These are phyloP conservation scores for Aulostomus chinensis DNA, from an alignment of 2,797 vertebrate genomes.

Conservation along the genomic window DNA sequence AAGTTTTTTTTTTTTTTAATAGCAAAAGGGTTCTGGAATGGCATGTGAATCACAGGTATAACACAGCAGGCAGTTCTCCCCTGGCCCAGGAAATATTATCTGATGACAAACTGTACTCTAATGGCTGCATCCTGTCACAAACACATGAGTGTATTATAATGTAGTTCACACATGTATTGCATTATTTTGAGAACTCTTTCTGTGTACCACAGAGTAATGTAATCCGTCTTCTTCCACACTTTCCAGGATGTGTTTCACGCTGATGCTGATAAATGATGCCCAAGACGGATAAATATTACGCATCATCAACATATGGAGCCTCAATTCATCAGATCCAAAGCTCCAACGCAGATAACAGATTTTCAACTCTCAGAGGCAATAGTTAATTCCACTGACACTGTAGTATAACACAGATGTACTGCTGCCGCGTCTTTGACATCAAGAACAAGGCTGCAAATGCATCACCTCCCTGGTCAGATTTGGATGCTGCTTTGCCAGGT, in stretches of 20 bases:
- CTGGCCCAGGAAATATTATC: constrained; percentile 24
- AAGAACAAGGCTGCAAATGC: constrained; percentile 19
- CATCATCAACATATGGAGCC: constrained; percentile 61
- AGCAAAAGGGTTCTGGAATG: constrained; percentile 21
- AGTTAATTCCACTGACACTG: constrained; percentile 49
- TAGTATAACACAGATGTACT: constrained; percentile 28
- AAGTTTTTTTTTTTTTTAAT: constrained; percentile 48
- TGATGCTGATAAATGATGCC: constrained; percentile 57
- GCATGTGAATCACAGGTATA: constrained; percentile 38
- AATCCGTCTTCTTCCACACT: constrained; percentile 34
- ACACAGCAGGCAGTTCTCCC: constrained; percentile 21
- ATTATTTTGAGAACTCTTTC: constrained; percentile 55
- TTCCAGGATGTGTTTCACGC: constrained; percentile 46
- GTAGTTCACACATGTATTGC: constrained; percentile 35
- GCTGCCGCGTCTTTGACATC: constrained; percentile 9
- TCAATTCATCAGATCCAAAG: constrained; percentile 39
- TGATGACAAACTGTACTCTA: constrained; percentile 38
- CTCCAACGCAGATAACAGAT: constrained; percentile 45
- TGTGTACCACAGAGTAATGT: constrained; percentile 29
- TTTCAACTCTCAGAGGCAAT: constrained; percentile 30
- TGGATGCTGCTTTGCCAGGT: constrained; percentile 11
- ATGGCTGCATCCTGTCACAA: constrained; percentile 43
- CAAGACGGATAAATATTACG: constrained; percentile 66
- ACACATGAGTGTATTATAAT: constrained; percentile 44
- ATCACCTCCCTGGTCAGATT: constrained; percentile 21